Base-by-base conservation (phyloP, 2,888 invertebrate genomes). In the Tetragonula carbonaria region DNA sequence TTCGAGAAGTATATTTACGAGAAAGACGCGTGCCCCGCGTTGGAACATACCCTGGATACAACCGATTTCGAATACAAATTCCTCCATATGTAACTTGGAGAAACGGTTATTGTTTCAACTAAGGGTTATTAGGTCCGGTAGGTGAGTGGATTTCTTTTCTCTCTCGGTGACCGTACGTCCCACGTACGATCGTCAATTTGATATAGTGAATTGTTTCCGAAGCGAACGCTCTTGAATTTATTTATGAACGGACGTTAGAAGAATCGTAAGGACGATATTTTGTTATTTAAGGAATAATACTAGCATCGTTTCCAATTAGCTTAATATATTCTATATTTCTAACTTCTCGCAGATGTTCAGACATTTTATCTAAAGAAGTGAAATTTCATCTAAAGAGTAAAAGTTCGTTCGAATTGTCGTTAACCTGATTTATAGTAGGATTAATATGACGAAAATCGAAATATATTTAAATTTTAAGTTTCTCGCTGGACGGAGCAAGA, bases 1-100 rank as follows among this genome's bases (percentile, higher is more conserved):
- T 68, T 82, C 79, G 89, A 63, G 21, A 86, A 87, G 90, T 91
- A 93, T 93, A 93, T 93, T 93, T 93, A 92, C 92, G 92, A 91
- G 91, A 89, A 82, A 90, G 87, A 80, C 86, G 91, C 91, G 90
- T 90, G 92, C 88, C 90, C 88, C 85, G 87, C 82, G 86, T 88
- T 75, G 72, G 81, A 86, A 88, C 80, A 71, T 75, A 57, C 76
- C 88, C 68, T 72, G 77, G 82, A 87, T 80, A 78, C 80, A 59
- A 84, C 79, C 88, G 82, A 90, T 88, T 87, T 87, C 84, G 91
- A 90, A 93, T 93, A 92, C 91, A 91, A 92, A 93, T 91, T 92
- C 75, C 59, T 82, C 85, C 81, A 84, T 88, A 92, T 91, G 90
- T 86, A 90, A 86, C 85, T 73, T 72, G 81, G 80, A 88, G 80